phyloP scores from a whole-genome alignment of 2,113 vertebrate species.

The Hippocampus barbouri region DNA sequence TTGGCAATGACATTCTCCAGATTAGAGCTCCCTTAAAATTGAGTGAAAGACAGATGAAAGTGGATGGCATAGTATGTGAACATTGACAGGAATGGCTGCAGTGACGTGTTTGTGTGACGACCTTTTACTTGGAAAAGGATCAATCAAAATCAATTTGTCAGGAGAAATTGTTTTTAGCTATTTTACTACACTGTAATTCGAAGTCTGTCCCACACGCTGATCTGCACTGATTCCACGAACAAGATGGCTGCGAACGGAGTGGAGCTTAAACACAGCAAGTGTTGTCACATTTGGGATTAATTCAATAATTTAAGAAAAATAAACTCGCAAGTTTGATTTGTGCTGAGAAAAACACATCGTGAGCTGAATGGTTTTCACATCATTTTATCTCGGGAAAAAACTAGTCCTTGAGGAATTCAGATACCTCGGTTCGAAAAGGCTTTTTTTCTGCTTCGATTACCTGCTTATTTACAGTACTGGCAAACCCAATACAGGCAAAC shows the following conservation, averaged over 20 bases:
- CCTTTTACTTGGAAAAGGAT: not conserved
- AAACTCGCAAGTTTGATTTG: not conserved
- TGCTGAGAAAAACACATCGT: not conserved
- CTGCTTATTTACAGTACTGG: no score
- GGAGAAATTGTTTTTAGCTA: not conserved
- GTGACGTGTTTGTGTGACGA: slow-evolving; percentile 48
- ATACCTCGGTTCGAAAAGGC: no score
- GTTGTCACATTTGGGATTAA: not conserved
- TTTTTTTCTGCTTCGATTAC: no score
- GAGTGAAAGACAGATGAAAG: slow-evolving; percentile 9
- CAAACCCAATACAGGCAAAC: no score
- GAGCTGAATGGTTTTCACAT: not conserved
- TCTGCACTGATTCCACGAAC: not conserved
- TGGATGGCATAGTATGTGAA: slow-evolving; percentile 14
- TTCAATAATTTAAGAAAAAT: not conserved
- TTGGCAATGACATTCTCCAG: slow-evolving; percentile 59
- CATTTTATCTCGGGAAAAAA: not conserved
- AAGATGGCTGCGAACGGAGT: not conserved
- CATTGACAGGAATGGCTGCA: slow-evolving; percentile 20
- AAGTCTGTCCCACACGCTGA: not conserved
- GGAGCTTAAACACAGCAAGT: not conserved
- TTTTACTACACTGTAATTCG: not conserved
- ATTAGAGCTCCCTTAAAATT: slow-evolving; percentile 33
- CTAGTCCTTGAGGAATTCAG: not conserved
- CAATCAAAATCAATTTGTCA: not conserved